Evolutionary conservation across 2,888 invertebrate genomes (phyloP), one percentile per base, ranked within the genome.

Genomic region (Chouioia cunea): DNA sequence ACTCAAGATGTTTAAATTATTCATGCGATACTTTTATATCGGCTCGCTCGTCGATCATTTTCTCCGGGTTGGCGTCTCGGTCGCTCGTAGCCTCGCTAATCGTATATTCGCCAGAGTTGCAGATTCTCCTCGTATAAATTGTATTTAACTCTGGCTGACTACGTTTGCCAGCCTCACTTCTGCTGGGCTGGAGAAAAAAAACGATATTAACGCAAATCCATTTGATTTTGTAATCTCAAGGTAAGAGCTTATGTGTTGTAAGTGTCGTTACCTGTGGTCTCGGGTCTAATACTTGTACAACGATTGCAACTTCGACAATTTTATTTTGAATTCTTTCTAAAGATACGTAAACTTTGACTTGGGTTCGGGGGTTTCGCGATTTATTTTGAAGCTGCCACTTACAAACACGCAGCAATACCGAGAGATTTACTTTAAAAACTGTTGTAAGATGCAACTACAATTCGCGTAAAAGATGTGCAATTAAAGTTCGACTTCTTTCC

Each of bases 201-300:
- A 62, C 14, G 22, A 18, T 59, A 22, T 43, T 46, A 46, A 20
- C 10, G 2, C 1, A 15, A 0, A 36, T 60, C 12, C 46, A 53
- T 46, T 58, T 64, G 52, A 47, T 47, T 36, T 59, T 16, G 53
- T 16, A 78, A 81, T 82, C 80, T 80, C 78, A 85, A 86, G 86
- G 85, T 85, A 85, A 85, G 83, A 85, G 86, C 78, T 85, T 83
- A 84, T 82, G 83, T 83, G 85, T 83, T 84, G 86, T 83, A 86
- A 86, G 86, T 85, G 85, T 80, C 76, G 65, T 67, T 71, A 54
- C 36, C 36, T 36, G 36, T 27, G 27, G 3, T 27, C 2, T 6
- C 27, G 27, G 27, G 36, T 12, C 1, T 1, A 36, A 36, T 36
- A 36, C 36, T 36, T 36, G 36, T 8, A 12, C 36, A 6, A 12